Evolutionary conservation across 37 sponge, comb jelly and placozoan genomes (phyloP), one percentile per base, ranked within the genome.

Genomic region (Crambe crambe): DNA sequence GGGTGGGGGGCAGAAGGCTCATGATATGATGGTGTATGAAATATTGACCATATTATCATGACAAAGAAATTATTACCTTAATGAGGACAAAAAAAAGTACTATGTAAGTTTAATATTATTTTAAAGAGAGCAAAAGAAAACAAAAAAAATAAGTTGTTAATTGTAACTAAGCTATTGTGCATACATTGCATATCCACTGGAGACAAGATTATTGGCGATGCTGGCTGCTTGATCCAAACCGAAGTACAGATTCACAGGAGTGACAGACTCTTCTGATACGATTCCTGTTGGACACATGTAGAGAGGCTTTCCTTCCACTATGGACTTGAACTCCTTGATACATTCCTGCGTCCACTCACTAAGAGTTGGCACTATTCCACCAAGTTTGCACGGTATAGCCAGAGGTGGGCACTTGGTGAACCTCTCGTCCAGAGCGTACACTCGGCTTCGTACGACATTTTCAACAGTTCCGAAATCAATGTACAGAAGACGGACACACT

Each of bases 381-480:
- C 27, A 17, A 84, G 56, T 34, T 67, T 65, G 43, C 84, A 84
- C 27, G 38, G 66, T 15, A 84, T 56, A 26, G 69, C 66, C 60
- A 76, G 3, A 10, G 42, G 47, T 25, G 84, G 84, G 10, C 64
- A 32, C 0, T 42, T 36, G 56, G 39, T 38, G 22, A 76, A 76
- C 41, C 58, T 42, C 3, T 44, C 5, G 2, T 25, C 77, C 34
- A 63, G 42, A 0, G 27, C 2, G 3, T 59, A 77, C 12, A 63
- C 39, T 65, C 35, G 2, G 3, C 31, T 65, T 30, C 2, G 5
- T n/a, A 41, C 10, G n/a, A 83, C 73, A 56, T 25, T 40, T 5
- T 76, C 74, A 0, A 72, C 41, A 42, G 78, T 78, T n/a, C 89
- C 89, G 51, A 70, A 89, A 40, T 89, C 89, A n/a, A 89, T 60